A percentile compares a stretch with the other conserved stretches of the same genome.
These are phyloP conservation scores for Onchidella celtica DNA, from an alignment of 2,888 invertebrate species.

Conservation along the genomic window DNA sequence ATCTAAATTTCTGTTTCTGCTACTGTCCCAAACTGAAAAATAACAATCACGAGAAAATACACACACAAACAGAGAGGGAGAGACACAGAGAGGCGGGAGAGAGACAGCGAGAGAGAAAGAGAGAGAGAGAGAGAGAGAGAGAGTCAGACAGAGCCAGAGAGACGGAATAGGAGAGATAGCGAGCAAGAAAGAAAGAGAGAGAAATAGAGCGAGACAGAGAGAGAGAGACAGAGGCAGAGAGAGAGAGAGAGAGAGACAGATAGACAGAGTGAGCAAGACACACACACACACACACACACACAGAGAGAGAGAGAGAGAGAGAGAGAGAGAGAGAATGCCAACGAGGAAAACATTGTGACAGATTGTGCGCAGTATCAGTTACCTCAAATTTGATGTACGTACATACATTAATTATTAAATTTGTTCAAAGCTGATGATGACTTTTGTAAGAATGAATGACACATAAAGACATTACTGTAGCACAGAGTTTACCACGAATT, in stretches of 20 bases:
- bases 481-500: too few species aligned
- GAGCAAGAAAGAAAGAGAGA: background rate
- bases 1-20: too few species aligned
- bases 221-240: background rate
- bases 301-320: background rate
- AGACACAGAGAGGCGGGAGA: background rate
- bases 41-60: too few species aligned
- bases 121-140: background rate
- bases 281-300: background rate
- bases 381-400: too few species aligned
- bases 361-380: too few species aligned
- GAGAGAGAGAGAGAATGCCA: slow-evolving; percentile 8
- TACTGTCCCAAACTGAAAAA: too few species aligned
- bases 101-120: background rate
- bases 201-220: background rate
- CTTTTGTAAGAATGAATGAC: too few species aligned
- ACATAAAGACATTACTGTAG: too few species aligned
- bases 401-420: too few species aligned
- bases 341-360: too few species aligned
- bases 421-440: too few species aligned
- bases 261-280: background rate
- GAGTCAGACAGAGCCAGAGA: background rate
- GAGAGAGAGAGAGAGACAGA: background rate
- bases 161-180: background rate
- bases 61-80: background rate